phyloP scores from a whole-genome alignment of 2,113 vertebrate species.

The Corythoichthys intestinalis region DNA sequence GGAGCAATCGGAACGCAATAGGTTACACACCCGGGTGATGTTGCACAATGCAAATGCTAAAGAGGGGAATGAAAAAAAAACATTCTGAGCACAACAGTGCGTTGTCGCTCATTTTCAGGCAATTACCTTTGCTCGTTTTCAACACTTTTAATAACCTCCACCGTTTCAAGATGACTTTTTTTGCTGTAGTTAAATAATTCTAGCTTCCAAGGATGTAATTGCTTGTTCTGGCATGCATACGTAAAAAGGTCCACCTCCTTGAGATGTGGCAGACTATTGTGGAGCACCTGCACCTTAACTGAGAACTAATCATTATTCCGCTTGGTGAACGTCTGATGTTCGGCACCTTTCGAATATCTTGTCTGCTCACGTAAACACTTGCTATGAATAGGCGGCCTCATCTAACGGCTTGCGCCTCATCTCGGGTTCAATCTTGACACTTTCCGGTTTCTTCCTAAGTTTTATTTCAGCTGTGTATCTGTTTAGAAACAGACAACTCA shows the following conservation, averaged over 20 bases:
- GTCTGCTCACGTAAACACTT: conserved; percentile 83
- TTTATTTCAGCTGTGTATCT: background rate
- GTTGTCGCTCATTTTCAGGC: conserved; percentile 99
- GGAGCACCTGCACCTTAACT: conserved; percentile 99
- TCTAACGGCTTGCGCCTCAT: conserved; percentile 12
- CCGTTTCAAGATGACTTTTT: conserved; percentile 91
- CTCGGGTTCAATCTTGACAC: background rate
- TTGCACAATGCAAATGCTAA: conserved; percentile 89
- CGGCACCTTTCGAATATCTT: conserved; percentile 91
- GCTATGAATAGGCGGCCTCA: conserved; percentile 80
- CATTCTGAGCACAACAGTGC: conserved; percentile 93
- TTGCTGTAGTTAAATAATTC: conserved; percentile 99
- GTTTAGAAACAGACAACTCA: background rate
- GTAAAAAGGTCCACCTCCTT: conserved; percentile 95
- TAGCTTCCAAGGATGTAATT: conserved; percentile 99
- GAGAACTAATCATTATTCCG: conserved; percentile 99
- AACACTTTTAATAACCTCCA: conserved; percentile 99
- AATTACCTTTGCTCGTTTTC: conserved; percentile 99
- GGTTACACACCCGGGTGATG: conserved; percentile 99
- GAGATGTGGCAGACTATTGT: conserved; percentile 94
- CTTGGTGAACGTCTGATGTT: conserved; percentile 97
- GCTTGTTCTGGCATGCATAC: conserved; percentile 92
- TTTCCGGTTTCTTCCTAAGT: background rate
- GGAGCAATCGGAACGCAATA: conserved; percentile 99
- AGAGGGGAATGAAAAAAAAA: conserved; percentile 62